These are phyloP conservation scores for Mustela nigripes DNA, from an alignment of 2,113 vertebrate species.

Conservation along the genomic window DNA sequence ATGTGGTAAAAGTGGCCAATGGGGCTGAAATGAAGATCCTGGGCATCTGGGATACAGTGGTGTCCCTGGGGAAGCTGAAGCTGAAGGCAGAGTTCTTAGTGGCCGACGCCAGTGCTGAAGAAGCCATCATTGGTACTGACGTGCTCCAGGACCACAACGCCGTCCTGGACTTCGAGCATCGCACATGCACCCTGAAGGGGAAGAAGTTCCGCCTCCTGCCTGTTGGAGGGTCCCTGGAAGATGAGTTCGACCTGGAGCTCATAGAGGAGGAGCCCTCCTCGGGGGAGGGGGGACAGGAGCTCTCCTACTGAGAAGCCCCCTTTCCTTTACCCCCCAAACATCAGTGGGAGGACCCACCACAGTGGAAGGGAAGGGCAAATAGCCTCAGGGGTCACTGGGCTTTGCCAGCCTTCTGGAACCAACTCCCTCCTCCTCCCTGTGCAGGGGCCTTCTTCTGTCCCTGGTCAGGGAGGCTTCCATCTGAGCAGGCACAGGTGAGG, in stretches of 20 bases:
- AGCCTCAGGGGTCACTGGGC: background rate
- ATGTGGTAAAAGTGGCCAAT: slow-evolving; percentile 82
- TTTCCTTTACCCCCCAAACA: background rate
- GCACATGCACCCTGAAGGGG: slow-evolving; percentile 80
- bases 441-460: background rate
- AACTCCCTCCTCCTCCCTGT: background rate
- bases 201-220: slow-evolving; percentile 82
- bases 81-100: slow-evolving; percentile 81
- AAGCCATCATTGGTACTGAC: slow-evolving; percentile 81
- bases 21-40: slow-evolving; percentile 83
- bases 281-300: background rate
- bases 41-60: slow-evolving; percentile 77
- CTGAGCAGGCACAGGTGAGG: background rate
- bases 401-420: background rate
- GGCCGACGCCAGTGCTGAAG: slow-evolving; percentile 73
- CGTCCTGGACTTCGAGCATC: slow-evolving; percentile 79
- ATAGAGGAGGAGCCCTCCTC: slow-evolving; percentile 73
- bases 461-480: background rate
- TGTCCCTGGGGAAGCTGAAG: slow-evolving; percentile 79
- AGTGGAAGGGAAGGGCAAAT: background rate
- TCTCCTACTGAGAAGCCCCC: slow-evolving; percentile 37
- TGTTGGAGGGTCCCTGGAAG: slow-evolving; percentile 75
- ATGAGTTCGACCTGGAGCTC: slow-evolving; percentile 83
- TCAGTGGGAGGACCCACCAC: background rate
- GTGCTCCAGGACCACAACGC: slow-evolving; percentile 82